These are phyloP conservation scores for Drosophila kohkoa DNA, from an alignment of 1,140 invertebrate genomes.

Conservation along the genomic window DNA sequence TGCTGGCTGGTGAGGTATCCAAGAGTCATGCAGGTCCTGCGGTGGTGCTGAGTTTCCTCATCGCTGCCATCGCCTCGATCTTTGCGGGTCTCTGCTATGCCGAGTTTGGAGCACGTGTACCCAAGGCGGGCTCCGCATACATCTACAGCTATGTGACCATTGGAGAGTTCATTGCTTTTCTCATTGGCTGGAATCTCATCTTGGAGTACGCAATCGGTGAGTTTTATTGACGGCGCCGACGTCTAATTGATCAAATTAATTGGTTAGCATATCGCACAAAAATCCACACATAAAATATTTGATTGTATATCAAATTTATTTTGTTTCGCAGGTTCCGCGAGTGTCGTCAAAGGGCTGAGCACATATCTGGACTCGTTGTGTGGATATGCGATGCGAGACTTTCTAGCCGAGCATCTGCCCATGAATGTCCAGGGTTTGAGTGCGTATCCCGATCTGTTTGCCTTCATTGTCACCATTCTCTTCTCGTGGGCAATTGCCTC, in stretches of 20 bases:
- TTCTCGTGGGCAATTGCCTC: conserved; percentile 89
- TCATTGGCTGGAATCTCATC: conserved; percentile 95
- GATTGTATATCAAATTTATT: conserved; percentile 1
- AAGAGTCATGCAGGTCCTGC: conserved; percentile 93
- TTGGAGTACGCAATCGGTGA: conserved; percentile 95
- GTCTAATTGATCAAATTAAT: conserved; percentile 64
- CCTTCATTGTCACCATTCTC: conserved; percentile 89
- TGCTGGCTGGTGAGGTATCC: conserved; percentile 95
- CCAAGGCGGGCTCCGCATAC: conserved; percentile 94
- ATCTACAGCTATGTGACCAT: conserved; percentile 95
- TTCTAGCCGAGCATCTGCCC: conserved; percentile 88
- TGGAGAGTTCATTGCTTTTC: conserved; percentile 92
- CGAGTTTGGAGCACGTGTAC: conserved; percentile 94
- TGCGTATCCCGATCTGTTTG: conserved; percentile 93
- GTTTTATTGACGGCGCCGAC: conserved; percentile 50
- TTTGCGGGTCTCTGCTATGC: conserved; percentile 95
- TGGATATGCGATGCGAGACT: conserved; percentile 89
- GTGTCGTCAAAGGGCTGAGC: conserved; percentile 95
- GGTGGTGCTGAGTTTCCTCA: conserved; percentile 94
- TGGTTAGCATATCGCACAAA: conserved; percentile 40
- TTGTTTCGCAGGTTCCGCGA: conserved; percentile 90
- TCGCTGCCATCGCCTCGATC: conserved; percentile 94
- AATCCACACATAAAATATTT: background rate
- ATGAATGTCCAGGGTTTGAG: conserved; percentile 90
- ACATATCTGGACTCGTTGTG: conserved; percentile 94